Base-by-base conservation (phyloP, 2,113 vertebrate species). In the Dryoscopus gambensis region DNA sequence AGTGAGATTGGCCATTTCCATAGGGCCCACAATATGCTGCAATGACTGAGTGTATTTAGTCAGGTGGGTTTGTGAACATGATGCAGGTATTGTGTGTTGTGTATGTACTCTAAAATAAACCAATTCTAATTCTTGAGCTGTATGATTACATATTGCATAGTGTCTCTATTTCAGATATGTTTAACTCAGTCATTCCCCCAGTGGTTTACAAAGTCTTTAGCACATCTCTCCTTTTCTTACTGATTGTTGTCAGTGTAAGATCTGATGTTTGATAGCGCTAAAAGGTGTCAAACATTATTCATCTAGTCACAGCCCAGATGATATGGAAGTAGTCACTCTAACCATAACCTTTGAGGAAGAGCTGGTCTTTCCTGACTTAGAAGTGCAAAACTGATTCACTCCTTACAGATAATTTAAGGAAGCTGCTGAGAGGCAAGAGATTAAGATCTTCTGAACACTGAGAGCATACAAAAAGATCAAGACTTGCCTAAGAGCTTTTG, bases 341-440 rank as follows among this genome's bases (percentile, higher is more conserved):
- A 42, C 47, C 37, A n/a, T 55, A 84, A 73, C 57, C 69, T 93
- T 56, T 95, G 94, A 96, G 80, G 74, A 89, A 70, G 52, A 94
- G 35, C 37, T 87, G 42, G 47, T 87, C 73, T 87, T 95, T 84
- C 74, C 53, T 91, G 56, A 49, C 25, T 74, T 71, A 60, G 69
- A 87, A 94, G 63, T 84, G 87, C 18, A 85, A 53, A 92, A 60
- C 25, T 49, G 14, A 71, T 75, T 92, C 31, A 64, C 53, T 84
- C 19, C 18, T 60, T 89, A n/a, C 49, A 62, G 62, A 80, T 78
- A 82, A 80, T 89, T 69, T 80, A 89, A 89, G 84, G 40, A 69
- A 94, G 57, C 21, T 93, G n/a, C 62, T 79, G 62, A 37, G 19
- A 82, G 23, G 42, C 52, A 79, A 79, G 49, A 55, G 62, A 84